Evolutionary conservation across 2,888 invertebrate genomes (phyloP), one percentile per base, ranked within the genome.

Genomic region (Noctua janthina): DNA sequence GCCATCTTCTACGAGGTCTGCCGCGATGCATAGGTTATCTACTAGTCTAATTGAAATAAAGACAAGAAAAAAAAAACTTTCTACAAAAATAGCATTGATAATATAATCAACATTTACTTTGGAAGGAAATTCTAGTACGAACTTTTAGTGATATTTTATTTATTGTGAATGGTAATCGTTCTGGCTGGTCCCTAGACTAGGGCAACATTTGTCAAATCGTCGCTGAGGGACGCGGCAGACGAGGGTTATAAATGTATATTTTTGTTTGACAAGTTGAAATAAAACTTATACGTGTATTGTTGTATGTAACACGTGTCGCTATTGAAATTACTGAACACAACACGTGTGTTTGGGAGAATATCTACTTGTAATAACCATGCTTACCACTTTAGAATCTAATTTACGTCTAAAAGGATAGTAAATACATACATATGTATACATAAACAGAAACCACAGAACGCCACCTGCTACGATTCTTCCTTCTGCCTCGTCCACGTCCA

Each of bases 151-250:
- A 35, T n/a, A 68, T n/a, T 68, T n/a, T 15, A 46, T 67, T 43
- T 67, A 43, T 43, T 43, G 15, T 46, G 3, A 68, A 68, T n/a
- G n/a, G 43, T 46, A 46, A 68, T 68, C 15, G n/a, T 46, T n/a
- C 6, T 15, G 72, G 73, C 79, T 76, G 69, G 62, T 73, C 73
- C 68, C 76, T 39, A 39, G 76, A 66, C 15, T 64, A 62, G 54
- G 29, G 69, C 73, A 62, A 78, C 82, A 81, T 87, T 84, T 83
- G 79, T 84, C 80, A 82, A 43, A 51, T 64, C 46, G 74, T 29
- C 76, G 72, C 62, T 66, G 35, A 70, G 82, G 70, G 78, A 23
- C 70, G 17, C 10, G 39, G 23, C 35, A 79, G 88, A 83, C 82
- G 67, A 83, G 82, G 88, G 86, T n/a, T n/a, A n/a, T n/a, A n/a